Evolutionary conservation across 2,113 vertebrate genomes (phyloP).

Genomic region (Xerus inauris): DNA sequence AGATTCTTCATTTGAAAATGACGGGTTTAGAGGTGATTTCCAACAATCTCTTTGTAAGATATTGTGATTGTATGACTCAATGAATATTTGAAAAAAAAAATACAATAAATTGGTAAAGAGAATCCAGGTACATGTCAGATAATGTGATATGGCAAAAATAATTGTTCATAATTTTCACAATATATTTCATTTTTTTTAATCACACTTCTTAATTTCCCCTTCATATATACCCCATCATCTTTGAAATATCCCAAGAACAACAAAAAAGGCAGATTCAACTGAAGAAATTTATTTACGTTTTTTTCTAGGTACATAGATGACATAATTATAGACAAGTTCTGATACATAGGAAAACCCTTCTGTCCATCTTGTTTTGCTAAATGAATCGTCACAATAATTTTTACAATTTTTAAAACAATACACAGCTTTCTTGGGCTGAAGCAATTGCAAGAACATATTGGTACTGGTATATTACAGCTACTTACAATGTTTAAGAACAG

Average conservation of each 20-base stretch:
- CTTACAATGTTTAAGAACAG: constrained; percentile 97
- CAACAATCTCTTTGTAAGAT: not conserved
- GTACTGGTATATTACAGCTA: constrained; percentile 99
- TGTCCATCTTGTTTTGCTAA: constrained; percentile 94
- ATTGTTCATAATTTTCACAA: not conserved
- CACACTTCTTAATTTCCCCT: not conserved
- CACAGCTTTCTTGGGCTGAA: constrained; percentile 88
- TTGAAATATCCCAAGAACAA: not conserved
- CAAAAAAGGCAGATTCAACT: constrained; percentile 68
- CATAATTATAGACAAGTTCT: constrained; percentile 96
- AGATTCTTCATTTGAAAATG: not conserved
- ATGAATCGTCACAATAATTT: constrained; percentile 96
- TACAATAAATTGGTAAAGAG: not conserved
- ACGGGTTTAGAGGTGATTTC: not conserved
- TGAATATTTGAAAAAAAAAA: not conserved
- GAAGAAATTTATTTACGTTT: constrained; percentile 90
- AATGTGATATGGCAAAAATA: not conserved
- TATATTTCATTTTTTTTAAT: not conserved
- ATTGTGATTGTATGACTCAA: not conserved
- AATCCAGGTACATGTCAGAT: not conserved
- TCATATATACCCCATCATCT: not conserved
- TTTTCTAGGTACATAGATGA: constrained; percentile 91
- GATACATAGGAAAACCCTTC: constrained; percentile 96
- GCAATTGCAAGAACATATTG: constrained; percentile 93
- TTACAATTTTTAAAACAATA: constrained; percentile 97